These are phyloP conservation scores for Amazona finschi DNA, from an alignment of 2,797 vertebrate genomes.

Conservation along the genomic window DNA sequence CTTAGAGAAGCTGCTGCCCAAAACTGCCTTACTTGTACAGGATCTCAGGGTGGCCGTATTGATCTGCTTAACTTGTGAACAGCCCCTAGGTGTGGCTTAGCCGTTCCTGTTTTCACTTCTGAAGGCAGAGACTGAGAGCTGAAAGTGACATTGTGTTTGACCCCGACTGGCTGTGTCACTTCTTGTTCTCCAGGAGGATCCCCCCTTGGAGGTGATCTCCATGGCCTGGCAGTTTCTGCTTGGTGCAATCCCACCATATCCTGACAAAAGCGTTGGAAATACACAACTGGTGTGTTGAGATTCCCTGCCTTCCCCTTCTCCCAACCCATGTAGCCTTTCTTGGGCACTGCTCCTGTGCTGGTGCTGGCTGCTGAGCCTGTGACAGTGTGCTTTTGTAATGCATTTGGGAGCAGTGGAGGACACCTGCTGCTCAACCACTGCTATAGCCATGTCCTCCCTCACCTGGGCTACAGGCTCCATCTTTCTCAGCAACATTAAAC, in stretches of 20 bases:
- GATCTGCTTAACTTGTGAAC: no score
- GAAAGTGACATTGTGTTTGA: rapidly evolving
- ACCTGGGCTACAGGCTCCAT: no score
- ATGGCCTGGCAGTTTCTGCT: slow-evolving; percentile 79
- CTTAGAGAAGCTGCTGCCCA: no score
- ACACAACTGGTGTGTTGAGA: slow-evolving; percentile 68
- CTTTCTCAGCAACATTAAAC: background rate
- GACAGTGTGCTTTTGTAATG: rapidly evolving
- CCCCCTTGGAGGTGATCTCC: slow-evolving; percentile 52
- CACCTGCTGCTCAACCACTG: background rate
- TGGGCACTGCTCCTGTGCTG: background rate
- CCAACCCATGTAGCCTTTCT: background rate
- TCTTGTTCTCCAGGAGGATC: slow-evolving; percentile 42
- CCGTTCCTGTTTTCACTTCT: no score
- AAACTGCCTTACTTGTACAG: no score
- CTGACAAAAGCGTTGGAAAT: slow-evolving; percentile 48
- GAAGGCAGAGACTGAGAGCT: background rate
- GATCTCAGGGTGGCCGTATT: no score
- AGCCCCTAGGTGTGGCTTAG: no score
- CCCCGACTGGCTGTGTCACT: rapidly evolving
- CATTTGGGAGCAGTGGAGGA: background rate
- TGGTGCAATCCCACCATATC: slow-evolving; percentile 64
- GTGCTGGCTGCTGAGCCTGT: background rate
- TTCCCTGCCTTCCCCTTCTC: no score
- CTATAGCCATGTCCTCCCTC: background rate